phyloP scores from a whole-genome alignment of 2,113 vertebrate genomes.

The Psilopsiagon aymara region DNA sequence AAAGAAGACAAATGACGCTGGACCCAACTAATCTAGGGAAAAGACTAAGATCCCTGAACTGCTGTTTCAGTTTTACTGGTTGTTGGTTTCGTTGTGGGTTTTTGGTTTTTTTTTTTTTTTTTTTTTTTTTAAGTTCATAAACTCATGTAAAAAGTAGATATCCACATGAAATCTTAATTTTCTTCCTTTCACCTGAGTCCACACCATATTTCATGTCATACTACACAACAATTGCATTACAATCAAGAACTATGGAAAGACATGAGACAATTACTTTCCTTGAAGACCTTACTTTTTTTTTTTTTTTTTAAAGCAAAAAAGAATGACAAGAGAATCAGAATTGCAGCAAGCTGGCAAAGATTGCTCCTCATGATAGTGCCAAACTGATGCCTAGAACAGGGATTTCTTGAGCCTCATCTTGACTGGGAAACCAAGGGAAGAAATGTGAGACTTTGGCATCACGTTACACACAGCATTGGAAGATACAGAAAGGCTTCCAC shows the following conservation, averaged over 20 bases:
- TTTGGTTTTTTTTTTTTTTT: too few relatives aligned
- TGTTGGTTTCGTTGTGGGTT: not conserved
- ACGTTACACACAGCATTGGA: not conserved
- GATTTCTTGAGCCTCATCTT: not conserved
- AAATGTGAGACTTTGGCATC: not conserved
- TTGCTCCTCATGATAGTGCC: not conserved
- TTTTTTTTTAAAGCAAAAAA: not conserved
- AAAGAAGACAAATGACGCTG: not conserved
- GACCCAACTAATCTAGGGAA: not conserved
- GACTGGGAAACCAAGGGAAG: not conserved
- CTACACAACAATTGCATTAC: not conserved
- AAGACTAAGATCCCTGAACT: not conserved
- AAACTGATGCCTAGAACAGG: not conserved
- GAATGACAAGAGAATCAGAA: not conserved
- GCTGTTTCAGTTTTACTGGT: not conserved
- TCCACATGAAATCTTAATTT: not conserved
- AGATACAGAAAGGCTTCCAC: not conserved
- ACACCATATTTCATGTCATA: not conserved
- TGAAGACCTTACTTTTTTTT: not conserved
- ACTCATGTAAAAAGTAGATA: not conserved
- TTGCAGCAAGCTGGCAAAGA: not conserved
- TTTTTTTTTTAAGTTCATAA: not conserved
- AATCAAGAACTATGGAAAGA: not conserved
- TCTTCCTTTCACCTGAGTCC: not conserved
- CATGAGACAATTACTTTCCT: not conserved